Evolutionary conservation across 2,113 vertebrate species (phyloP).

Genomic region (Cephalophus harveyi): DNA sequence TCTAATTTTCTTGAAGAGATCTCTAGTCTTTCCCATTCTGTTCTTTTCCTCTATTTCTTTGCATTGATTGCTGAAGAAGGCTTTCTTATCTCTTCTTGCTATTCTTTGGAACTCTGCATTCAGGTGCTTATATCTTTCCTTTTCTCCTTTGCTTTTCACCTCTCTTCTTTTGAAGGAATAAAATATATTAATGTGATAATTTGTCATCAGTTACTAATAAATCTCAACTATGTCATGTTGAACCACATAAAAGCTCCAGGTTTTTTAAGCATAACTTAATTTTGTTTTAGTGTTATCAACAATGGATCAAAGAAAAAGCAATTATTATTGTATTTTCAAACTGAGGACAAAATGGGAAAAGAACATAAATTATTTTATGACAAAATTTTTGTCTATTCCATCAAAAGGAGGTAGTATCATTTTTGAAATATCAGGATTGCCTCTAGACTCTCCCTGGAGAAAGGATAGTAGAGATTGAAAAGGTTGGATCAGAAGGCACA

Average conservation of each 20-base stretch:
- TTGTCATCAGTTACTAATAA: not conserved
- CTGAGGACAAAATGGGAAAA: not conserved
- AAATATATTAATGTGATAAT: not conserved
- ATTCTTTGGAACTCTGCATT: too few species aligned
- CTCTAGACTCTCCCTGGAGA: not conserved
- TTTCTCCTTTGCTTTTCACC: too few species aligned
- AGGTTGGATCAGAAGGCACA: not conserved
- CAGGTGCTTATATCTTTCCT: too few species aligned
- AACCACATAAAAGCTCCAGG: not conserved
- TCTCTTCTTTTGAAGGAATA: too few species aligned
- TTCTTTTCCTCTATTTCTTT: too few species aligned
- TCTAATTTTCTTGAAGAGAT: too few species aligned
- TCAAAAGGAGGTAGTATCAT: not conserved
- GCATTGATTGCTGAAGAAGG: too few species aligned
- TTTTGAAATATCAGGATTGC: conserved; percentile 38
- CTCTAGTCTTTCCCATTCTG: too few species aligned
- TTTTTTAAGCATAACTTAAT: not conserved
- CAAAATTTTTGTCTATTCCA: not conserved
- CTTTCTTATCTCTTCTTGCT: too few species aligned
- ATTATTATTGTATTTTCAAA: conserved; percentile 8
- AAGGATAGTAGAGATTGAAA: not conserved
- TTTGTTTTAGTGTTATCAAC: not conserved
- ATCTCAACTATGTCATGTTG: not conserved
- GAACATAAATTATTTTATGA: not conserved
- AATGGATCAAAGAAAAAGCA: not conserved